A percentile compares a stretch with the other conserved stretches of the same genome.
phyloP scores from a whole-genome alignment of 2,113 vertebrate genomes.

The Gorsachius goisagi region DNA sequence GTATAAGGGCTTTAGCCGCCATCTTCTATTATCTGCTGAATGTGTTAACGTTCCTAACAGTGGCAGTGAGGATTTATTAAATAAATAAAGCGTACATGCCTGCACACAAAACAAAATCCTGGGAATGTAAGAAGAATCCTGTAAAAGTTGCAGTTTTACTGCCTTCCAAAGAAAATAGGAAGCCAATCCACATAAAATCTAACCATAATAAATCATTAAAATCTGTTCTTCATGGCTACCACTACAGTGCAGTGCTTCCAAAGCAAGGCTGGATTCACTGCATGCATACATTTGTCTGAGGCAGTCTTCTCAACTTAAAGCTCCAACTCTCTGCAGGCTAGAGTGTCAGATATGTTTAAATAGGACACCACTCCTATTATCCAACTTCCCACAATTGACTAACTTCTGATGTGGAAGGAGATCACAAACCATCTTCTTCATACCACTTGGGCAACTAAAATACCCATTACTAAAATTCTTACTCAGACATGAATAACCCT shows the following conservation, averaged over 20 bases:
- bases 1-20: neutral
- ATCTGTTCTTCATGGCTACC: neutral
- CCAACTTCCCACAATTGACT: neutral
- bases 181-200: conserved; percentile 15
- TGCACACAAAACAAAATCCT: neutral
- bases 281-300: neutral
- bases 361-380: neutral
- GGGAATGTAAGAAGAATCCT: neutral
- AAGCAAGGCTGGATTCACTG: neutral
- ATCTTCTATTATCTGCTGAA: conserved; percentile 14
- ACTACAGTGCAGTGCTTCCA: neutral
- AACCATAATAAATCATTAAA: conserved; percentile 21
- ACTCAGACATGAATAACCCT: neutral
- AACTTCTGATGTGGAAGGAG: neutral
- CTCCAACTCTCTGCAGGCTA: neutral
- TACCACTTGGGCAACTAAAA: neutral
- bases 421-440: neutral
- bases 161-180: conserved; percentile 38
- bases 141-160: neutral
- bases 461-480: neutral
- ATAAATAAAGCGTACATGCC: neutral
- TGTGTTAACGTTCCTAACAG: neutral
- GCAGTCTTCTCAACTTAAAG: neutral
- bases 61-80: neutral
- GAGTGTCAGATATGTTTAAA: neutral